Evolutionary conservation across 2,113 vertebrate genomes (phyloP), one percentile per base, ranked within the genome.

Genomic region (Anolis sagrei): DNA sequence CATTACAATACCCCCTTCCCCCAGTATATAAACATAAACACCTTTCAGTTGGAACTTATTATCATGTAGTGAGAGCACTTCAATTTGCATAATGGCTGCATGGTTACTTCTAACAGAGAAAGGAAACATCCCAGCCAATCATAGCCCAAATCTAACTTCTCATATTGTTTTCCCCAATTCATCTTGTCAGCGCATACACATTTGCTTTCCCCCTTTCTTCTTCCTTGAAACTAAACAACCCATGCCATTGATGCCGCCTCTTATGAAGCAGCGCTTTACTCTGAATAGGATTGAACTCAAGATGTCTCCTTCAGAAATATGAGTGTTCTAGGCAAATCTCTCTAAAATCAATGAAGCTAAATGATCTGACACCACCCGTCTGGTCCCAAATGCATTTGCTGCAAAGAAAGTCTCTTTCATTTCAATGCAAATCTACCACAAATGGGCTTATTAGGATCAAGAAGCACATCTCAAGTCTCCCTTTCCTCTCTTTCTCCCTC

Each of bases 111-210:
- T 54, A 62, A 64, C 32, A 13, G 44, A 69, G 74, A 76, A 73
- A 81, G 64, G 72, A 85, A 72, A 34, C 34, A 75, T 69, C 73
- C 81, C 49, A 77, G 83, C n/a, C 51, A 81, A 81, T 81, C 78
- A 39, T 16, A 61, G 36, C 34, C 49, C 18, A n/a, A 49, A 19
- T n/a, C 11, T 70, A 84, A 81, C n/a, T 34, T 61, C 39, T 85
- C 36, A 36, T 16, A 44, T 48, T 81, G 62, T 44, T 36, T 81
- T 48, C 16, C 1, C 48, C 54, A 32, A 44, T 80, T 84, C 54
- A 81, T 85, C 79, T 48, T 77, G 32, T 49, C 74, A 78, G 9
- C 32, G 32, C 36, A 64, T 49, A 49, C 21, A 61, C 29, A 49
- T 62, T 87, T 77, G 49, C 39, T 77, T 87, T 76, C 39, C 39